Percentiles rank a stretch among this genome's conserved stretches.
These are phyloP conservation scores for Caenorhabditis inopinata DNA, from an alignment of 1,140 invertebrate species.

Conservation along the genomic window DNA sequence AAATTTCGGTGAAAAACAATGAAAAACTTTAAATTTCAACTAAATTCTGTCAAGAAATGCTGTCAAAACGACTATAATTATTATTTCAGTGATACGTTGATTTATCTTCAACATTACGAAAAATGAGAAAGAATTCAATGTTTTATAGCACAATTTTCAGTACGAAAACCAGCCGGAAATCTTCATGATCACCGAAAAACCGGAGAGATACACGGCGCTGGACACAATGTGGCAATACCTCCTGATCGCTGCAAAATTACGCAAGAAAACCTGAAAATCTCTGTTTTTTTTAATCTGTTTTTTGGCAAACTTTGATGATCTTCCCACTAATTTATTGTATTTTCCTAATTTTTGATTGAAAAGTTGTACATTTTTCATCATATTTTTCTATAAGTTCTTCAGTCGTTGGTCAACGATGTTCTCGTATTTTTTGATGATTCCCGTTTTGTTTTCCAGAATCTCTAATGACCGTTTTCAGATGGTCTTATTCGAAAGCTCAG, in stretches of 20 bases:
- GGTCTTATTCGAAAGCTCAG: not conserved
- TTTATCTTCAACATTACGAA: not conserved
- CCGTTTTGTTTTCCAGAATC: not conserved
- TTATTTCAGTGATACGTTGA: too few species aligned
- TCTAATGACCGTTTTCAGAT: too few species aligned
- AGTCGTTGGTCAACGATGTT: too few species aligned
- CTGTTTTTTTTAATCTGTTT: not conserved
- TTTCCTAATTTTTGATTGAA: too few species aligned
- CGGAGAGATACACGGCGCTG: not conserved
- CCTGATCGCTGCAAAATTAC: not conserved
- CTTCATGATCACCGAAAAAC: constrained; percentile 14
- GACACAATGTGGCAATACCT: constrained; percentile 25
- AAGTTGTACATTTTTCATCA: too few species aligned
- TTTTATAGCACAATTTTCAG: not conserved
- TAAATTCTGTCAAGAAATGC: too few species aligned
- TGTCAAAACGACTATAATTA: too few species aligned
- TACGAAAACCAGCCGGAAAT: not conserved
- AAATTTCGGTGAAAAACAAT: too few species aligned
- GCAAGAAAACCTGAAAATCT: not conserved
- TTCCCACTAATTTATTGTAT: too few species aligned
- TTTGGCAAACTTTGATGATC: too few species aligned
- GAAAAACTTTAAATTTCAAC: too few species aligned
- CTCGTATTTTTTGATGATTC: not conserved
- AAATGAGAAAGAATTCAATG: not conserved
- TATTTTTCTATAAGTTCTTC: too few species aligned